Conservation (phyloP, 2,888 invertebrate genomes). For the Leptarthrus brevirostris region DNA sequence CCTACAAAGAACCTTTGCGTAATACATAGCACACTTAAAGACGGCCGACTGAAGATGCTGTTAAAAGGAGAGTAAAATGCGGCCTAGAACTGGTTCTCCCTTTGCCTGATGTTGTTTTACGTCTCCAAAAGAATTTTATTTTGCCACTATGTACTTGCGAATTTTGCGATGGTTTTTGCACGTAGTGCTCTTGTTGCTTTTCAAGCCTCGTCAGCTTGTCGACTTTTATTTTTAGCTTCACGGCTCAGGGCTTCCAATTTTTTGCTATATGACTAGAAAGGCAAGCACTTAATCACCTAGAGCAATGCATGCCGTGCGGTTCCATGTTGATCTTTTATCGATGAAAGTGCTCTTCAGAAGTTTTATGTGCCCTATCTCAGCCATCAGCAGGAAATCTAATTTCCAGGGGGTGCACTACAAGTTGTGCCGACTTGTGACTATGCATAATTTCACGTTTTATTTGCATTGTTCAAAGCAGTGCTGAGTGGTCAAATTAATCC, state of each 20-base stretch:
- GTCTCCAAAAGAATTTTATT: slow-evolving; percentile 22
- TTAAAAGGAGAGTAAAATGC: background rate
- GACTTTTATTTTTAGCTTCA: slow-evolving; percentile 7
- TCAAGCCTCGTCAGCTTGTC: background rate
- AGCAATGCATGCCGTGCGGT: background rate
- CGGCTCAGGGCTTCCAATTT: slow-evolving; percentile 2
- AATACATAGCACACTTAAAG: slow-evolving; percentile 50
- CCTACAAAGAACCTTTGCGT: slow-evolving; percentile 59
- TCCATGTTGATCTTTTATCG: background rate
- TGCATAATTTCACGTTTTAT: slow-evolving; percentile 23
- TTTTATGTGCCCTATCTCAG: slow-evolving; percentile 29
- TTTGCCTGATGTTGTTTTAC: background rate
- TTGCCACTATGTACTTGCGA: slow-evolving; percentile 43
- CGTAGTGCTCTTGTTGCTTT: background rate
- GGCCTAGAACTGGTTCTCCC: slow-evolving; percentile 40
- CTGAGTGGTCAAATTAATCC: background rate
- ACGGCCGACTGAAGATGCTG: background rate
- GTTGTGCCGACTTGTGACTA: slow-evolving; percentile 14
- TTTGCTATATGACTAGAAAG: background rate
- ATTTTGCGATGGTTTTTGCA: slow-evolving; percentile 20
- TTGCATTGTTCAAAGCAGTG: background rate
- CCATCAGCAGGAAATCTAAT: slow-evolving; percentile 31
- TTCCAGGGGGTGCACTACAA: slow-evolving; percentile 5
- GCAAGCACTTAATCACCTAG: background rate
- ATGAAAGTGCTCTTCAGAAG: background rate